These are phyloP conservation scores for Myathropa florea DNA, from an alignment of 2,888 invertebrate genomes.

Conservation along the genomic window DNA sequence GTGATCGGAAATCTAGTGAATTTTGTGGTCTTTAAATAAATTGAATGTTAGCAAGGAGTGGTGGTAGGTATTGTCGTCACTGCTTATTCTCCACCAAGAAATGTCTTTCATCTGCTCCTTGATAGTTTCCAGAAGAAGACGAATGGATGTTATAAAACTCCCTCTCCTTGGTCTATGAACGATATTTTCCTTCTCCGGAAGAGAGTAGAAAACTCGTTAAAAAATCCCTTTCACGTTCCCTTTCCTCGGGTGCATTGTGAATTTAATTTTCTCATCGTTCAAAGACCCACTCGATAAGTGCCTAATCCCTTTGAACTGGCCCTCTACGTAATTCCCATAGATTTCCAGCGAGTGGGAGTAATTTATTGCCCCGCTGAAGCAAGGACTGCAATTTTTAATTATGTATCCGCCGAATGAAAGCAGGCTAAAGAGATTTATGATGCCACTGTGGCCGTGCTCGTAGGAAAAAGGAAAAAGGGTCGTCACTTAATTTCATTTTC, in stretches of 20 bases:
- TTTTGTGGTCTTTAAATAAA: no score
- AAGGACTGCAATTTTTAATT: slow-evolving; percentile 40
- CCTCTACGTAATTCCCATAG: slow-evolving; percentile 12
- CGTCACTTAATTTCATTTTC: slow-evolving; percentile 17
- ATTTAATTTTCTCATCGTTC: background rate
- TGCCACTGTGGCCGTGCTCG: background rate
- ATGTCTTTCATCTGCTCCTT: no score
- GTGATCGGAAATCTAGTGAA: no score
- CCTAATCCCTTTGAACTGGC: slow-evolving; percentile 34
- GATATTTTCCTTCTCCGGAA: background rate
- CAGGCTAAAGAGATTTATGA: slow-evolving; percentile 17
- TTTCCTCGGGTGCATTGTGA: background rate
- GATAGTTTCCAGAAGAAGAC: no score
- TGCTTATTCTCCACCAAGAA: no score
- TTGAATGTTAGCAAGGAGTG: no score
- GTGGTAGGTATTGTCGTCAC: no score
- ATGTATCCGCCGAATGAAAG: slow-evolving; percentile 13
- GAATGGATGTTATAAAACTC: no score
- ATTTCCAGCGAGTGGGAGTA: slow-evolving; percentile 20
- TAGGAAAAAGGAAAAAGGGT: slow-evolving; percentile 11
- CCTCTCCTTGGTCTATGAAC: no score
- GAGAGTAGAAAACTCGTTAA: background rate
- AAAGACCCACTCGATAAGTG: slow-evolving; percentile 32
- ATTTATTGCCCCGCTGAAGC: slow-evolving; percentile 22
- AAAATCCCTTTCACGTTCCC: background rate